Conservation (phyloP, 2,113 vertebrate genomes). For the Mirza zaza region DNA sequence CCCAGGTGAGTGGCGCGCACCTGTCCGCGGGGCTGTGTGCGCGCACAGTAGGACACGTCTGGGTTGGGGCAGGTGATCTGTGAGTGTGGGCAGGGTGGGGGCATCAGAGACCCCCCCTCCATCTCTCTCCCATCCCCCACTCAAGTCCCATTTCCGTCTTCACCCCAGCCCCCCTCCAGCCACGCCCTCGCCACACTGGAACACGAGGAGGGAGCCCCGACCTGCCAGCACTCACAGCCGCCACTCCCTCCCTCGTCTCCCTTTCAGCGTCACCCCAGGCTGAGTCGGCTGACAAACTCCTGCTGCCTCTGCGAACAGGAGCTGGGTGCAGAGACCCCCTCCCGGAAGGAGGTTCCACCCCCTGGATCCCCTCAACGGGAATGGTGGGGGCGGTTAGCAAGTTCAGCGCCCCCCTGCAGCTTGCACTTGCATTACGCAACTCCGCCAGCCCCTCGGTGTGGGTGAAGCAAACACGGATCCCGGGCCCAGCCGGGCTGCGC, state of each 20-base stretch:
- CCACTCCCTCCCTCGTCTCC: background rate
- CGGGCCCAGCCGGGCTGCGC: background rate
- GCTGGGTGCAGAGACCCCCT: background rate
- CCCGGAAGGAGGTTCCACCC: background rate
- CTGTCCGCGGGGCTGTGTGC: background rate
- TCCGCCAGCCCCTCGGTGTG: slow-evolving; percentile 25
- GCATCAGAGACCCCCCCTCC: background rate
- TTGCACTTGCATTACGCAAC: slow-evolving; percentile 28
- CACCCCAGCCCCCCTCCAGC: background rate
- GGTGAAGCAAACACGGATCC: slow-evolving; percentile 41
- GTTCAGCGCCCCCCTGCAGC: background rate
- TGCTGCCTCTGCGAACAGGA: background rate
- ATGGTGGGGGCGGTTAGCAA: background rate
- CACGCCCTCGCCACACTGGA: background rate
- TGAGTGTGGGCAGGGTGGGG: background rate
- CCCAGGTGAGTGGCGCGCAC: background rate
- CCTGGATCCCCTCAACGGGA: background rate
- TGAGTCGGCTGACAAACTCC: background rate
- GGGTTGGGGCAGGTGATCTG: background rate
- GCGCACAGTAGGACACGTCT: rapidly evolving
- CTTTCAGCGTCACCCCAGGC: background rate
- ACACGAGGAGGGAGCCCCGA: background rate
- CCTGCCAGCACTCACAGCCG: background rate
- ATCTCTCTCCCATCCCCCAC: background rate
- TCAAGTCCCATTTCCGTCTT: background rate